These are phyloP conservation scores for Laterallus jamaicensis DNA, from an alignment of 2,113 vertebrate species.

Conservation along the genomic window DNA sequence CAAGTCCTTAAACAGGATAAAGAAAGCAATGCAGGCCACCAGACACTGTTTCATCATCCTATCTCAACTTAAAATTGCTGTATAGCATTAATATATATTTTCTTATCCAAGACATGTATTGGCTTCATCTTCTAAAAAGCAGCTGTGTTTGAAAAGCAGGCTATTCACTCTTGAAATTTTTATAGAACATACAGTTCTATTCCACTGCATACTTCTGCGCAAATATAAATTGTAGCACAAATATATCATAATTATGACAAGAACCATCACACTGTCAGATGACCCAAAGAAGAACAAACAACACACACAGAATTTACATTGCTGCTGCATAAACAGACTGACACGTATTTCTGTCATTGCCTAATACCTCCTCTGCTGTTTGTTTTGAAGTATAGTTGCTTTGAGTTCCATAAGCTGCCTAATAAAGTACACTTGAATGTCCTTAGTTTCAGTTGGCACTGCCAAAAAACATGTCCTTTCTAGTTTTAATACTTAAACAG, in stretches of 20 bases:
- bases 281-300: conserved; percentile 15
- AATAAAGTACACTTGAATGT: background rate
- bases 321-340: conserved; percentile 35
- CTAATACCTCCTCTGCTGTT: background rate
- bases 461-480: conserved; percentile 13
- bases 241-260: background rate
- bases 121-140: background rate
- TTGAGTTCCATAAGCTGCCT: background rate
- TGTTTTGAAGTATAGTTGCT: conserved; percentile 11
- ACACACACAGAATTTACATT: background rate
- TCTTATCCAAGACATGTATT: background rate
- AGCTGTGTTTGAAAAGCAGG: background rate
- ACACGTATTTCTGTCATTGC: conserved; percentile 2
- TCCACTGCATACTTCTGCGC: background rate
- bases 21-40: background rate
- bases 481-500: background rate
- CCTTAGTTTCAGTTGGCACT: conserved; percentile 16
- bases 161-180: background rate
- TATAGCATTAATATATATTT: background rate
- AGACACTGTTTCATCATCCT: background rate
- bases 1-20: background rate
- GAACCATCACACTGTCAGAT: background rate
- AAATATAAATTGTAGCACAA: background rate
- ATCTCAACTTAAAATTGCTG: background rate
- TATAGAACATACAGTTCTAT: background rate